phyloP scores from a whole-genome alignment of 2,113 vertebrate species.

The Pteruthius melanotis region DNA sequence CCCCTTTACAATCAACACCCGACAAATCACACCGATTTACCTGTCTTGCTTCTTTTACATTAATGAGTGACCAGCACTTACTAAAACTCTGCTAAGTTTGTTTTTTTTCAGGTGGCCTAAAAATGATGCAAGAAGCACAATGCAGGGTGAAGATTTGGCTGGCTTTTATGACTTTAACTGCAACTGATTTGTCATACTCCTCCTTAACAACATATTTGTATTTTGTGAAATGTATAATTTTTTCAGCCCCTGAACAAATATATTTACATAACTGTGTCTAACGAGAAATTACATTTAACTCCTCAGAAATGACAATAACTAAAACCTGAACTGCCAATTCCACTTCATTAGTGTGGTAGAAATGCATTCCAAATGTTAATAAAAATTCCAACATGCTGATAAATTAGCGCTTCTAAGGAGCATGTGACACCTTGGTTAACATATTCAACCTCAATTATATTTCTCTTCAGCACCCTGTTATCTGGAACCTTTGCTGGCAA shows the following conservation, averaged over 20 bases:
- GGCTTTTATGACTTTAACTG: slow-evolving; percentile 50
- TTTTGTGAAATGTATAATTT: slow-evolving; percentile 81
- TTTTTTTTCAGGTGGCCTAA: slow-evolving; percentile 19
- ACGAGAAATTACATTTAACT: slow-evolving; percentile 86
- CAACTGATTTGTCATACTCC: slow-evolving; percentile 69
- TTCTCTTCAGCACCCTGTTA: slow-evolving; percentile 99
- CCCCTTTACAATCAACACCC: background rate
- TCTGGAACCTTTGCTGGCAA: slow-evolving; percentile 99
- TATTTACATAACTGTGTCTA: slow-evolving; percentile 86
- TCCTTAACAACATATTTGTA: slow-evolving; percentile 79
- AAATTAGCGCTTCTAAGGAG: slow-evolving; percentile 94
- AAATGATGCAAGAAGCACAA: slow-evolving; percentile 28
- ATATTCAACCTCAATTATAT: slow-evolving; percentile 99
- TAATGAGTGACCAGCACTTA: background rate
- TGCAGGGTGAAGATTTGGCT: slow-evolving; percentile 16
- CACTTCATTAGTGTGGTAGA: slow-evolving; percentile 84
- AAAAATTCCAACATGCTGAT: slow-evolving; percentile 96
- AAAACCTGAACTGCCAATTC: slow-evolving; percentile 84
- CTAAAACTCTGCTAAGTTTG: slow-evolving; percentile 58
- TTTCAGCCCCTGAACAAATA: slow-evolving; percentile 84
- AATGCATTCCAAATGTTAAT: slow-evolving; percentile 89
- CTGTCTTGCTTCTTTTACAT: background rate
- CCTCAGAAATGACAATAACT: slow-evolving; percentile 86
- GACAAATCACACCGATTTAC: background rate
- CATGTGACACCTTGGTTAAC: slow-evolving; percentile 99